phyloP scores from a whole-genome alignment of 2,888 invertebrate species.

The Eueremaeus valkanovi region DNA sequence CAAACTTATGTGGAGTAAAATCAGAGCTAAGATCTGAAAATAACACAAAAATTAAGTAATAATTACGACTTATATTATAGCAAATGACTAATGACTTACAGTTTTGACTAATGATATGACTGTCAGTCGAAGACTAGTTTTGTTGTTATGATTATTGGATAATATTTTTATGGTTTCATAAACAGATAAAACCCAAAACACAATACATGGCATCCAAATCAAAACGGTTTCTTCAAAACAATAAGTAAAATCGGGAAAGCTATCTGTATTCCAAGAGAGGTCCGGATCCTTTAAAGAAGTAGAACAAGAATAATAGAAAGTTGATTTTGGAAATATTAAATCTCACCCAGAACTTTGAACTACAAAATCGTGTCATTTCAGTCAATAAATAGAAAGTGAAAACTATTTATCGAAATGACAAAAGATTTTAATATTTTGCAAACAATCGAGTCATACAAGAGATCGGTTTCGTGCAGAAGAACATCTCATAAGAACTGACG shows the following conservation, averaged over 20 bases:
- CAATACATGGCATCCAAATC: slow-evolving; percentile 34
- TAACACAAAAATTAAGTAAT: not conserved
- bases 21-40: not conserved
- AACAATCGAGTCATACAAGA: too few species aligned
- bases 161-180: not conserved
- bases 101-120: not conserved
- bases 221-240: slow-evolving; percentile 40
- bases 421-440: too few species aligned
- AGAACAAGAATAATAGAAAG: not conserved
- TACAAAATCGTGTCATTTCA: not conserved
- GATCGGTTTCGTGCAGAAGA: too few species aligned
- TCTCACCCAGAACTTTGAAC: slow-evolving; percentile 9
- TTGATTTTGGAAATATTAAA: not conserved
- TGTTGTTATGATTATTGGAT: not conserved
- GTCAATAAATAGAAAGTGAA: not conserved
- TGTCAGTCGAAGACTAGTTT: not conserved
- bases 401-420: too few species aligned
- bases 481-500: too few species aligned
- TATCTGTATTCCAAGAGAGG: slow-evolving; percentile 24
- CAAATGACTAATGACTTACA: not conserved
- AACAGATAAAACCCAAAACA: slow-evolving; percentile 26
- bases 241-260: slow-evolving; percentile 38
- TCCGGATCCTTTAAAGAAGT: slow-evolving; percentile 13
- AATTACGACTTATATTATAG: not conserved
- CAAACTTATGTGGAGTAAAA: not conserved